Base-by-base conservation (phyloP, 1,140 invertebrate genomes). In the Mylabris phalerata region DNA sequence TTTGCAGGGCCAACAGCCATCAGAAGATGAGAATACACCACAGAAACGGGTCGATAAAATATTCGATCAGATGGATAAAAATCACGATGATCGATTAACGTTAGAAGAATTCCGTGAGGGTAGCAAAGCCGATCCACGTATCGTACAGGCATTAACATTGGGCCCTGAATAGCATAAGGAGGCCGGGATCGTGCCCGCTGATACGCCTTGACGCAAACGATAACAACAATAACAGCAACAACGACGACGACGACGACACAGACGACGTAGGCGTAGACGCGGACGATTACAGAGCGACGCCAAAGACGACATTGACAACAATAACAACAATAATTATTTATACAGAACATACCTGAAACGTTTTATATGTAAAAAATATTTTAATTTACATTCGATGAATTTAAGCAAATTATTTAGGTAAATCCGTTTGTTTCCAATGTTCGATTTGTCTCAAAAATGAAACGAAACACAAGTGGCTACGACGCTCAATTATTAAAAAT, bases 51-150 rank as follows among this genome's bases (percentile, higher is more conserved):
- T 98, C 38, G 94, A 98, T 75, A 94, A 95, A 75, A 98, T 98
- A 71, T 98, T 97, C 78, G 91, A 95, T 75, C 93, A 95, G 73
- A 96, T 98, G 93, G 95, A 98, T 78, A 96, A 98, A 79, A 98
- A 99, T 74, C 91, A 96, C 77, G 96, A 99, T 78, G 95, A 97
- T 73, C 87, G 90, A 73, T 82, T 99, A 60, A 98, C 95, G 10
- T 82, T 98, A 62, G 95, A 98, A 70, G 96, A 99, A 77, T 99
- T 99, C 78, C 87, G 95, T 69, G 96, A 98, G 79, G 95, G 95
- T 60, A 97, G 94, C 74, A 98, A 98, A 78, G 93, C 93, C 44
- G 96, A 99, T 78, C 95, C 96, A 4, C 86, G 95, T 76, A 99
- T 99, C 73, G 95, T 98, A 11, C 95, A 98, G 77, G 96, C 89